A percentile compares a stretch with the other conserved stretches of the same genome.
Conservation (phyloP, 2,888 invertebrate genomes). For the Anoplius nigerrimus region DNA sequence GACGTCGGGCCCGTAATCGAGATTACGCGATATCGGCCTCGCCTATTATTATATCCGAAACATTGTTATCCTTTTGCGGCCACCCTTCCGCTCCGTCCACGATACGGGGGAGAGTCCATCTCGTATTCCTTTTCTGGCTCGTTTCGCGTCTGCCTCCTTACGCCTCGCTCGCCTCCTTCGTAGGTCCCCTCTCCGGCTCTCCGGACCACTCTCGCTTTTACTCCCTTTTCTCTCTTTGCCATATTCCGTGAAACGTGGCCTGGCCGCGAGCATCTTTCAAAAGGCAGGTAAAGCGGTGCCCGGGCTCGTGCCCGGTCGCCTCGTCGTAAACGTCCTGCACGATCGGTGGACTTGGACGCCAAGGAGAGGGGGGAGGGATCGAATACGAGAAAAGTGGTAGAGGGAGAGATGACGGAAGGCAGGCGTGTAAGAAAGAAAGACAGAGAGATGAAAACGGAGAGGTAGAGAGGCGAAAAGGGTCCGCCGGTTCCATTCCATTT, state of each 20-base stretch:
- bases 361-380: slow-evolving; percentile 8
- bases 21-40: too few relatives aligned
- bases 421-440: not conserved
- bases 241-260: slow-evolving; percentile 29
- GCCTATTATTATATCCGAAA: too few relatives aligned
- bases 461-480: slow-evolving; percentile 25
- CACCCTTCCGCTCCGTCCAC: too few relatives aligned
- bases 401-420: not conserved
- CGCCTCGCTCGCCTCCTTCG: not conserved
- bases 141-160: not conserved
- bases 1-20: too few relatives aligned
- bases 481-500: slow-evolving; percentile 32
- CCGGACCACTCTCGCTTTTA: slow-evolving; percentile 5
- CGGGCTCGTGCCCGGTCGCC: slow-evolving; percentile 13
- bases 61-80: too few relatives aligned
- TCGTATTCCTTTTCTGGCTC: slow-evolving; percentile 12
- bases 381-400: slow-evolving; percentile 5
- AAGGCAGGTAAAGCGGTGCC: slow-evolving; percentile 39
- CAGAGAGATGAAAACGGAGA: slow-evolving; percentile 16
- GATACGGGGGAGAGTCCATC: too few relatives aligned
- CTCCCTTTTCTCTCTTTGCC: slow-evolving; percentile 15
- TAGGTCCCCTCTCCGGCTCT: not conserved
- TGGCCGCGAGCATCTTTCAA: slow-evolving; percentile 31
- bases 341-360: slow-evolving; percentile 4
- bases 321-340: slow-evolving; percentile 5